Conservation (phyloP, 2,797 vertebrate genomes). For the Argyrosomus regius region DNA sequence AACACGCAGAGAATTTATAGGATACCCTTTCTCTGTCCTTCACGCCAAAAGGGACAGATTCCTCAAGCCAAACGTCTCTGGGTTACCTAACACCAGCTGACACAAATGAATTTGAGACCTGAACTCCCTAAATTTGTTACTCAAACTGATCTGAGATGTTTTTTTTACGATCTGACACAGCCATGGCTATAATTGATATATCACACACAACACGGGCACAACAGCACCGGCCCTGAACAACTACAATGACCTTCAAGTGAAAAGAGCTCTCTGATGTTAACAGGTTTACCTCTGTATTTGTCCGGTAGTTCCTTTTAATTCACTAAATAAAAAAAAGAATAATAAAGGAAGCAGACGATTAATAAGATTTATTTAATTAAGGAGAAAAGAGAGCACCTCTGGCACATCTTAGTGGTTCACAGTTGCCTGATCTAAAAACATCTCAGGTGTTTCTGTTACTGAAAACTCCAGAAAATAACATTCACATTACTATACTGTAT, state of each 20-base stretch:
- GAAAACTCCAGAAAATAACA: background rate
- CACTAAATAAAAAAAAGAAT: background rate
- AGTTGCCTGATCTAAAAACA: background rate
- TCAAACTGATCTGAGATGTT: slow-evolving; percentile 71
- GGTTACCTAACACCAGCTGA: slow-evolving; percentile 47
- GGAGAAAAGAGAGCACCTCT: no score
- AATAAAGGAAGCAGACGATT: background rate
- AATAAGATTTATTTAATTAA: background rate
- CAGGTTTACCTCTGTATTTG: slow-evolving; percentile 7
- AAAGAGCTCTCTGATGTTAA: slow-evolving; percentile 38
- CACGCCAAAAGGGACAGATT: slow-evolving; percentile 67
- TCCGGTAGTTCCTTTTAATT: background rate
- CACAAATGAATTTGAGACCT: slow-evolving; percentile 66
- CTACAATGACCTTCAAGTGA: slow-evolving; percentile 50
- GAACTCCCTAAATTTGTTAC: slow-evolving; percentile 69
- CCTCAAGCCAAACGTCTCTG: slow-evolving; percentile 66
- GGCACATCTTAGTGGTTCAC: background rate
- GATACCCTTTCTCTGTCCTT: slow-evolving; percentile 72
- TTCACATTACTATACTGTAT: background rate
- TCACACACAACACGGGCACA: slow-evolving; percentile 22
- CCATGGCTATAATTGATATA: slow-evolving; percentile 56
- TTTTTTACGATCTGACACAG: slow-evolving; percentile 62
- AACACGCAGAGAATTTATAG: slow-evolving; percentile 51
- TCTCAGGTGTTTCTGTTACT: background rate
- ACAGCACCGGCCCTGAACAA: slow-evolving; percentile 17